Percentiles rank a stretch among this genome's conserved stretches.
Evolutionary conservation across 1,140 invertebrate genomes (phyloP).

Genomic region (Bombus huntii): DNA sequence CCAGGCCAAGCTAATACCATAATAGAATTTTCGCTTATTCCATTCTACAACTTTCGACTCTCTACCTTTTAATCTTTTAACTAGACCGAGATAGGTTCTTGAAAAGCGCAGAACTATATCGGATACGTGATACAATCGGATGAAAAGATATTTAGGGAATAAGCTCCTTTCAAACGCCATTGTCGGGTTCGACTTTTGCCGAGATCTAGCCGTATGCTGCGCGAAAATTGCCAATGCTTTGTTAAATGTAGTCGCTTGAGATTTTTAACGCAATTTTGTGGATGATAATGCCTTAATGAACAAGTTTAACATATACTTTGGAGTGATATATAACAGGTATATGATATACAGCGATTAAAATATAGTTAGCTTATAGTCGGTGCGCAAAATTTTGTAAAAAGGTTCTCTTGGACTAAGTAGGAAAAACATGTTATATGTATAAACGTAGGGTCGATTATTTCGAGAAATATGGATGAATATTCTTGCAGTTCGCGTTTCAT

Average conservation of each 20-base stretch:
- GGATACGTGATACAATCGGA: constrained; percentile 3
- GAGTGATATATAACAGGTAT: not conserved
- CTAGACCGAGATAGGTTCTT: not conserved
- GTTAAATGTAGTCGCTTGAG: not conserved
- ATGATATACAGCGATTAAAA: too few relatives aligned
- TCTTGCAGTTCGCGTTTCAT: too few relatives aligned
- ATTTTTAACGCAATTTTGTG: not conserved
- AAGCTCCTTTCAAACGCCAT: constrained; percentile 5
- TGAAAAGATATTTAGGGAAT: constrained; percentile 1
- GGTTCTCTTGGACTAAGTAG: too few relatives aligned
- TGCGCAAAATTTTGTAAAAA: too few relatives aligned
- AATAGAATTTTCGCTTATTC: not conserved
- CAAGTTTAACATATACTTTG: not conserved
- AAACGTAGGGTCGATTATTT: too few relatives aligned
- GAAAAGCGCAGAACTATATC: not conserved
- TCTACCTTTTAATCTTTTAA: not conserved
- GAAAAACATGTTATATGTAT: too few relatives aligned
- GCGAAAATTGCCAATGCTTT: not conserved
- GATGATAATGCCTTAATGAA: not conserved
- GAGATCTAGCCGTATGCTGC: not conserved
- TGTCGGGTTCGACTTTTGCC: not conserved
- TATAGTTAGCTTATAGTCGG: too few relatives aligned
- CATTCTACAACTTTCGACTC: not conserved
- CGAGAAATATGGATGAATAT: too few relatives aligned
- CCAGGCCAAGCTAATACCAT: not conserved